Base-by-base conservation (phyloP, 2,797 vertebrate genomes). In the Gorsachius magnificus region DNA sequence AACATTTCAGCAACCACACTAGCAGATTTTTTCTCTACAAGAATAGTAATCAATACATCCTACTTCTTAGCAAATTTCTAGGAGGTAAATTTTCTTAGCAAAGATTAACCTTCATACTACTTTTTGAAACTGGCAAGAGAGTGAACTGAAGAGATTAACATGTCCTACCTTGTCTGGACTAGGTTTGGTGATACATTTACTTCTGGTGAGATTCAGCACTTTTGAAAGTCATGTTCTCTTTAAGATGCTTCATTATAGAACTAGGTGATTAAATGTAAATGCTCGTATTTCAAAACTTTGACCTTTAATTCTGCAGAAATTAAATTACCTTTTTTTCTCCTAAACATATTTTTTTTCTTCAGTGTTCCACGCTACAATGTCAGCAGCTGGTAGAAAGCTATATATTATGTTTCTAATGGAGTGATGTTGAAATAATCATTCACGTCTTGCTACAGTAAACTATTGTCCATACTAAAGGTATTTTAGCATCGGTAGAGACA, bases 291-390 rank as follows among this genome's bases (percentile, higher is more conserved):
- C 25, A 79, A 29, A 65, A 65, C 11, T 24, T 79, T 29, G 38
- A 65, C 33, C 11, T 79, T 54, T 25, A 53, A 9, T 22, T 54
- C 36, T 7, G 13, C 31, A 61, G 21, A 61, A 60, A 21, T 24
- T 83, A 71, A 41, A 60, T 51, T 93, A 98, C 98, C 97, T 98
- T 98, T 78, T 89, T 97, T n/a, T 97, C 24, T 18, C 97, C 28
- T 46, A 58, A 68, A 97, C 93, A 77, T 98, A 96, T 51, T 82
- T 87, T 22, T 89, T 96, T 48, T 94, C 78, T 38, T 94, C 93
- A 36, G 91, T 86, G 74, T 94, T 97, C 98, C 98, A 99, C 81
- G 97, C 94, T 95, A 99, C 98, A 28, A 97, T 18, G 14, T 97
- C 94, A 50, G 95, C 80, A 82, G 97, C 96, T 60, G 98, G 98